These are phyloP conservation scores for Hemicordylus capensis DNA, from an alignment of 2,113 vertebrate genomes.

Conservation along the genomic window DNA sequence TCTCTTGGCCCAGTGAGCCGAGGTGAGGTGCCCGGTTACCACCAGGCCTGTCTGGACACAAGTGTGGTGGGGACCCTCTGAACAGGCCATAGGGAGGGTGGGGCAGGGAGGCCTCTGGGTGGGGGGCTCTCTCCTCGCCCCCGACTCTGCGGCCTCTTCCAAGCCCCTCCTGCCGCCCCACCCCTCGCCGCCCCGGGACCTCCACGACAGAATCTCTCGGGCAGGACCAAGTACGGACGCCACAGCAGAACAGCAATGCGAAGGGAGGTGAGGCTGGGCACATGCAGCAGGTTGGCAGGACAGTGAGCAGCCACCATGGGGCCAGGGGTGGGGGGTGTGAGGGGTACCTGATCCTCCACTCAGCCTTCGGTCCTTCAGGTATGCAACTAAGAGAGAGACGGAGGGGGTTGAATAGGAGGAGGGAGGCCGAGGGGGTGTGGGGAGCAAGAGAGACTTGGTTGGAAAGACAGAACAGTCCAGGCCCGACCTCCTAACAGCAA, in stretches of 20 bases:
- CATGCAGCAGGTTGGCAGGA: conserved; percentile 44
- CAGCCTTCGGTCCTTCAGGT: conserved; percentile 99
- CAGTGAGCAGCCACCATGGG: conserved; percentile 20
- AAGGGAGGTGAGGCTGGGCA: not conserved
- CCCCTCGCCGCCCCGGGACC: not conserved
- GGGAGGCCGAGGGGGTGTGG: conserved; percentile 50
- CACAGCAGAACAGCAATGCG: conserved; percentile 37
- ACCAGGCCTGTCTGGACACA: not conserved
- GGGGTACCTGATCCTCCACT: conserved; percentile 95
- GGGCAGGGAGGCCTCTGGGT: not conserved
- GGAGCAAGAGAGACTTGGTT: conserved; percentile 23
- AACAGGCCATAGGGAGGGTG: not conserved
- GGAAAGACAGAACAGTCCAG: not conserved
- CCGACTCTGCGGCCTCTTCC: not conserved
- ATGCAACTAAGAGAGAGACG: conserved; percentile 88
- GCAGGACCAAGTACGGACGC: not conserved
- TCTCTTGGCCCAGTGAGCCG: too few species aligned
- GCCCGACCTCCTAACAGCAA: rapidly evolving
- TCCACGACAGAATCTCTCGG: not conserved
- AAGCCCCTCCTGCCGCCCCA: not conserved
- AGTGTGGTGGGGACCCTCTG: not conserved
- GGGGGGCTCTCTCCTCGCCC: too few species aligned
- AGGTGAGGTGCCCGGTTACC: not conserved
- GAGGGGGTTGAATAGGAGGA: conserved; percentile 55
- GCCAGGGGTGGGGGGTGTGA: not conserved